Conservation (phyloP, 2,113 vertebrate genomes). For the Cephalopholis sonnerati region DNA sequence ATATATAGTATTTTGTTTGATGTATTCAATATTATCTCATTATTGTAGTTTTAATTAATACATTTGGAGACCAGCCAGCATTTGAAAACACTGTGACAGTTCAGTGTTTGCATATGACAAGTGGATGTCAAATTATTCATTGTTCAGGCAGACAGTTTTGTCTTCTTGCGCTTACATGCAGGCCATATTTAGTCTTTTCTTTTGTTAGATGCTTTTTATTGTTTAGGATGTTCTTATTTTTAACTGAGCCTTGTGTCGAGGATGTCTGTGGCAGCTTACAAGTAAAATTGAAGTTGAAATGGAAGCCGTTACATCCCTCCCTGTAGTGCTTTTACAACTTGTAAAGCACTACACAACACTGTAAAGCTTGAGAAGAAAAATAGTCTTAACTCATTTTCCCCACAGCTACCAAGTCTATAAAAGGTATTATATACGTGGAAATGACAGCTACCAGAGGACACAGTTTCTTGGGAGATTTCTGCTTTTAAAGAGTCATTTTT, state of each 20-base stretch:
- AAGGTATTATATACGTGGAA: not conserved
- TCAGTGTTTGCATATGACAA: conserved; percentile 17
- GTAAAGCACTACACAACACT: too few species aligned
- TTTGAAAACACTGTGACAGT: conserved; percentile 20
- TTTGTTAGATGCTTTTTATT: not conserved
- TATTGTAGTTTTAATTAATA: conserved; percentile 10
- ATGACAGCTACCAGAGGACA: not conserved
- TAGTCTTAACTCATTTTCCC: not conserved
- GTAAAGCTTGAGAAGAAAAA: not conserved
- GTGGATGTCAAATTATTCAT: conserved; percentile 8
- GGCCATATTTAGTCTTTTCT: not conserved
- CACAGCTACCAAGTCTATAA: not conserved
- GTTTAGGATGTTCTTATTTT: not conserved
- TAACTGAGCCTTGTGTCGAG: conserved; percentile 4
- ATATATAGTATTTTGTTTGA: not conserved
- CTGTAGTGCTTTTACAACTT: conserved; percentile 5
- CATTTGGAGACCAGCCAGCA: conserved; percentile 8
- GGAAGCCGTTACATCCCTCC: not conserved
- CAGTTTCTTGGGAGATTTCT: not conserved
- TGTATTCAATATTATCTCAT: not conserved
- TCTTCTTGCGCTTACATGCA: not conserved
- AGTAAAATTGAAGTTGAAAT: conserved; percentile 14
- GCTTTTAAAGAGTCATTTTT: not conserved
- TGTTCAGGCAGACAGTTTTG: conserved; percentile 16
- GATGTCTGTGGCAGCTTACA: not conserved